Evolutionary conservation across 2,797 vertebrate species (phyloP), one percentile per base, ranked within the genome.

Genomic region (Heteromormyrus szaboi): DNA sequence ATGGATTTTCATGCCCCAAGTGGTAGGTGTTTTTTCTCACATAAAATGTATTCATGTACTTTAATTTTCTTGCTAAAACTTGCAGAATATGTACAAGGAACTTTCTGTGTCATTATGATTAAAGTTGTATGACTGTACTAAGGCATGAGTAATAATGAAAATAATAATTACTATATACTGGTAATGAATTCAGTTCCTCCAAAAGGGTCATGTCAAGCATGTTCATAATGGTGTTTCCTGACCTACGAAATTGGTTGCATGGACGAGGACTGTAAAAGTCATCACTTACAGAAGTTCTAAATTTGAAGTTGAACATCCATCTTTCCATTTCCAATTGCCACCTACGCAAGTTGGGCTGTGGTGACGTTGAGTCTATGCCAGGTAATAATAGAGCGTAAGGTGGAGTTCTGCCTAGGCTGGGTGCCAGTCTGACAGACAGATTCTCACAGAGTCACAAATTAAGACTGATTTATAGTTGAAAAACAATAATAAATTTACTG

Each of bases 1-100:
- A 96, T 56, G 91, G 93, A 7, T 94, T 96, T 91, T 96, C 96
- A 72, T 94, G 94, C 91, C 93, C 91, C 46, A 94, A 94, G 90
- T 96, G 96, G 96, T 97, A 94, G 0, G 96, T 95, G 41, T 44
- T 11, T 19, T 37, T 51, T 59, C 25, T 25, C 2, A 19, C 62
- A 50, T 19, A 22, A 85, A 22, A 46, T 22, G 33, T 44, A 19
- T 79, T 44, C 6, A 46, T 56, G 46, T 59, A n/a, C 8, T 87
- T 41, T 17, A 37, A 41, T 54, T 87, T 59, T 37, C 17, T 79
- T 79, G 17, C 72, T 3, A 44, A 79, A 81, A 81, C 76, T 46
- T 46, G 19, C 41, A 81, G 7, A n/a, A 79, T 37, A 33, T 76
- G 14, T n/a, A 7, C 37, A n/a, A 44, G 41, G 19, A 46, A 46